phyloP scores from a whole-genome alignment of 35 echinoderm and acorn worm genomes.

The Ptychodera flava region DNA sequence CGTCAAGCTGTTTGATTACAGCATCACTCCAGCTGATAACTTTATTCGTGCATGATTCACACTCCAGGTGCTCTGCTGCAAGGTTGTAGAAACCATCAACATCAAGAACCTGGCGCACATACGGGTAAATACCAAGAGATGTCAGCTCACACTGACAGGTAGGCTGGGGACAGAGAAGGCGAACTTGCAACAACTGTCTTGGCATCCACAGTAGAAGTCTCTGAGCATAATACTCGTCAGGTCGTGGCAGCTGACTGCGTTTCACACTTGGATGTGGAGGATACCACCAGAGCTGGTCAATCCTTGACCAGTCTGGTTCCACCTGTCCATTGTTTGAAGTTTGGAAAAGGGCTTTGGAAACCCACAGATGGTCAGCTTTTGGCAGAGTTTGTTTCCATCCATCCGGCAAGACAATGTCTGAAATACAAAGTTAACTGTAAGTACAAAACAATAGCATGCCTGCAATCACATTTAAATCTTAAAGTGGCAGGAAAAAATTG shows the following conservation, averaged over 20 bases:
- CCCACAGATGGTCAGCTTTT: slow-evolving; percentile 26
- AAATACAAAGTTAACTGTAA: too few relatives aligned
- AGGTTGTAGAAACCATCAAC: neutral
- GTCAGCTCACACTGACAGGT: neutral
- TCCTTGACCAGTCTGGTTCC: slow-evolving; percentile 17
- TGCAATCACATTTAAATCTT: too few relatives aligned
- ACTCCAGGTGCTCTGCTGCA: neutral
- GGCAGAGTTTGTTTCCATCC: slow-evolving; percentile 45
- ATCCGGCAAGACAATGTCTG: slow-evolving; percentile 14
- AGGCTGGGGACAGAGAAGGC: neutral
- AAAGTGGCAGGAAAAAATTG: too few relatives aligned
- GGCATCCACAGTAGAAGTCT: slow-evolving; percentile 44
- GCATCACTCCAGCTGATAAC: slow-evolving; percentile 37
- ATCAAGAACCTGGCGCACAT: slow-evolving; percentile 2
- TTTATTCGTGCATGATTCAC: slow-evolving; percentile 24
- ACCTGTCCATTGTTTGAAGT: slow-evolving; percentile 22
- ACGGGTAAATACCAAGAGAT: too few relatives aligned
- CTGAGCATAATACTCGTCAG: slow-evolving; percentile 15
- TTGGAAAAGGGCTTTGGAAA: slow-evolving; percentile 28
- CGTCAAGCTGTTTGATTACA: slow-evolving; percentile 36
- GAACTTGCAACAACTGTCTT: slow-evolving; percentile 11
- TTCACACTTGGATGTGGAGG: slow-evolving; percentile 18
- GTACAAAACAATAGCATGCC: too few relatives aligned
- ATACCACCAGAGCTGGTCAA: slow-evolving; percentile 36
- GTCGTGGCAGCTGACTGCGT: slow-evolving; percentile 14